These are phyloP conservation scores for Chaitophorus viminalis DNA, from an alignment of 2,888 invertebrate species.

Conservation along the genomic window DNA sequence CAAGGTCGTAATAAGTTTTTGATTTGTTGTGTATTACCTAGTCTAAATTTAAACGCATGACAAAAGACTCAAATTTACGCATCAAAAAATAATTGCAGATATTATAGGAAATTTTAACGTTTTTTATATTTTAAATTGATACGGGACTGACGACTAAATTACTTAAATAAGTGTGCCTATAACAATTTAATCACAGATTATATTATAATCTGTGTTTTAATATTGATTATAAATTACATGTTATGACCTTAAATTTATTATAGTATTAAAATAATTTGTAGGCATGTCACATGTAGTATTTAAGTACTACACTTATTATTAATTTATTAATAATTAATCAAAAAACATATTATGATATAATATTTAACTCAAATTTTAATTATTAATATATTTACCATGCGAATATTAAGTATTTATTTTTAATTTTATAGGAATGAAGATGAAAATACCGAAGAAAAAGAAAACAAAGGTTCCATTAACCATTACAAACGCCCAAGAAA, in stretches of 20 bases:
- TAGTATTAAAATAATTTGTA: too few species aligned
- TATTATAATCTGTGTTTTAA: too few species aligned
- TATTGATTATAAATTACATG: too few species aligned
- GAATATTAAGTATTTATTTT: background rate
- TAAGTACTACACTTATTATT: too few species aligned
- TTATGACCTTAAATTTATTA: too few species aligned
- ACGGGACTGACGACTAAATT: too few species aligned
- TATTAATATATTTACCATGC: background rate
- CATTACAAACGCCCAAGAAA: slow-evolving; percentile 30
- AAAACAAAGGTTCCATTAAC: slow-evolving; percentile 45
- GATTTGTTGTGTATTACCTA: slow-evolving; percentile 13
- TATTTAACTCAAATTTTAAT: background rate
- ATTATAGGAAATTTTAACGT: too few species aligned
- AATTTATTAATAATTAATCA: background rate
- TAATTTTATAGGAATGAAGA: slow-evolving; percentile 16
- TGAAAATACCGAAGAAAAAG: slow-evolving; percentile 39
- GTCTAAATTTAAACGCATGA: slow-evolving; percentile 40
- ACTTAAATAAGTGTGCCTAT: too few species aligned
- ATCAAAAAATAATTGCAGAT: slow-evolving; percentile 19
- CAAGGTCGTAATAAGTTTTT: slow-evolving; percentile 11
- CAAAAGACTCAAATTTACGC: slow-evolving; percentile 16
- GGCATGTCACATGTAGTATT: too few species aligned
- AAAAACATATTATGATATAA: background rate
- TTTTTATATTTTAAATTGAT: too few species aligned
- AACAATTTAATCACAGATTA: too few species aligned